Evolutionary conservation across 2,113 vertebrate species (phyloP).

Genomic region (Otis tarda): DNA sequence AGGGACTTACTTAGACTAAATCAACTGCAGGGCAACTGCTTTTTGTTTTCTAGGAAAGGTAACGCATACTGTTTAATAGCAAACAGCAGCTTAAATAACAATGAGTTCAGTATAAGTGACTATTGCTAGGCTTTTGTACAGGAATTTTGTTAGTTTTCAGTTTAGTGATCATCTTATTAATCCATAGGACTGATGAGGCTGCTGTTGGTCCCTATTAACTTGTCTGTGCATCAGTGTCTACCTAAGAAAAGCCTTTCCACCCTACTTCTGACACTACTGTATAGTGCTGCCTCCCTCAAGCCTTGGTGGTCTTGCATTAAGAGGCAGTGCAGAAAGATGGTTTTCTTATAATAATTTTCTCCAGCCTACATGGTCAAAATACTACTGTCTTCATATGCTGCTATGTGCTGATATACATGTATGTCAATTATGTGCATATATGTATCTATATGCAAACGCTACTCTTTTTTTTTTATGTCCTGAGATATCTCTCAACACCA

Average conservation of each 20-base stretch:
- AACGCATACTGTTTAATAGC: not conserved
- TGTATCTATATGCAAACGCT: not conserved
- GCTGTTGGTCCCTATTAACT: not conserved
- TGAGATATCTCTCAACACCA: not conserved
- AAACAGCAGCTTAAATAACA: not conserved
- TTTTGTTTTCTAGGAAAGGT: not conserved
- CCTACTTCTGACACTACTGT: not conserved
- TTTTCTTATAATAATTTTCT: not conserved
- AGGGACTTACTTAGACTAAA: not conserved
- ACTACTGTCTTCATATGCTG: not conserved
- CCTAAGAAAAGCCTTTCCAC: not conserved
- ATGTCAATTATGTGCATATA: not conserved
- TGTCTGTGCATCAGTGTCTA: not conserved
- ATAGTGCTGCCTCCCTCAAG: not conserved
- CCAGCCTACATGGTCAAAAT: not conserved
- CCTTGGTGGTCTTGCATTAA: not conserved
- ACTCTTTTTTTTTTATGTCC: not conserved
- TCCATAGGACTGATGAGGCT: not conserved
- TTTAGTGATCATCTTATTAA: not conserved
- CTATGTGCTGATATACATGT: not conserved
- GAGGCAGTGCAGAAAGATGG: not conserved
- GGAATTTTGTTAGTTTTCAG: not conserved
- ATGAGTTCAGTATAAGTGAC: not conserved
- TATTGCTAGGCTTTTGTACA: not conserved
- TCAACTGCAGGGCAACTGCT: not conserved